phyloP scores from a whole-genome alignment of 2,888 invertebrate species.

The Crematogaster levior region DNA sequence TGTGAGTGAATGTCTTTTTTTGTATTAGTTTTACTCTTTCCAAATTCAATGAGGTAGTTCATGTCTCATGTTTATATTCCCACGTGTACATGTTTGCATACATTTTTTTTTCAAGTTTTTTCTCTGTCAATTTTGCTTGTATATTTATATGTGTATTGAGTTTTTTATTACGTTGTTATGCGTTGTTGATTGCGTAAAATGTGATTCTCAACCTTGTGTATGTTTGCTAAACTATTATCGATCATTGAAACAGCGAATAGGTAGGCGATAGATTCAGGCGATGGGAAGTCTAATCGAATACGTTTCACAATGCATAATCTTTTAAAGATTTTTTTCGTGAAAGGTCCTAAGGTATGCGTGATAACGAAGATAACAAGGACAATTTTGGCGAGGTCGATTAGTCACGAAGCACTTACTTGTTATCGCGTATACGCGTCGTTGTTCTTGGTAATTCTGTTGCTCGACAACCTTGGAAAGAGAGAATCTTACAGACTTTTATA shows the following conservation, averaged over 20 bases:
- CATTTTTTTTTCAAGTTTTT: neutral
- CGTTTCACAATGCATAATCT: neutral
- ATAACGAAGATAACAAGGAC: constrained; percentile 68
- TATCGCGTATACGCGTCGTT: constrained; percentile 70
- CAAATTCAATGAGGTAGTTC: neutral
- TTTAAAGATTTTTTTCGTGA: constrained; percentile 3
- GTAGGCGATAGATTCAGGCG: neutral
- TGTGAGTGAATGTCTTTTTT: neutral
- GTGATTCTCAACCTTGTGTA: neutral
- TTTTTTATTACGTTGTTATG: neutral
- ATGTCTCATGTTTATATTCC: neutral
- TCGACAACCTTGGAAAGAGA: neutral
- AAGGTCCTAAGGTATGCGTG: constrained; percentile 7
- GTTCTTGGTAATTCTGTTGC: constrained; percentile 65
- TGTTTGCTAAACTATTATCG: neutral
- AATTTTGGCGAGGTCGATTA: constrained; percentile 68
- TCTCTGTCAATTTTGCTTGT: neutral
- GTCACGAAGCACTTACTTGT: constrained; percentile 63
- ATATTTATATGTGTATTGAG: neutral
- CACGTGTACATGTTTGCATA: no score
- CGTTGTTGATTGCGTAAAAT: neutral
- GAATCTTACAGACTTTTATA: constrained; percentile 15
- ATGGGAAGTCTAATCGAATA: neutral
- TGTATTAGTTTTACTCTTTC: neutral
- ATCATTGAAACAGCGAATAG: neutral